Base-by-base conservation (phyloP, 2,113 vertebrate genomes). In the Serilophus lunatus region DNA sequence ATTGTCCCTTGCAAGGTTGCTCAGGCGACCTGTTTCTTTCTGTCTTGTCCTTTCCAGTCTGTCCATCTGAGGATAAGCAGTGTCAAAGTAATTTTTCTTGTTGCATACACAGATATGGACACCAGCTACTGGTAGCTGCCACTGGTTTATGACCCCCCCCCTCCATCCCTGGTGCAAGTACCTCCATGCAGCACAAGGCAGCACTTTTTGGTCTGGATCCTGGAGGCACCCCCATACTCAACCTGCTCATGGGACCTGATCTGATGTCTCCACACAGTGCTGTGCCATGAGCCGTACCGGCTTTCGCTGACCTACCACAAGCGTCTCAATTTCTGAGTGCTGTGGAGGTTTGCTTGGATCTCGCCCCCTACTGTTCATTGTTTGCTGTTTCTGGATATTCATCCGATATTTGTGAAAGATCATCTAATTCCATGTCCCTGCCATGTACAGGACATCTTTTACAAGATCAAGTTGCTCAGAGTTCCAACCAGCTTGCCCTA, bases 321-420 rank as follows among this genome's bases (percentile, higher is more conserved):
- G 18, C 28, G 18, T 25, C 19, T 59, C 26, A 8, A n/a, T 20
- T 0, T 0, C 17, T 45, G 40, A 23, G 13, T n/a, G 3, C 31
- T 18, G 53, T 53, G 31, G 15, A 49, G 10, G 19, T 79, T 51
- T 72, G n/a, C 44, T 61, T 35, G 18, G 23, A 26, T 42, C 4
- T 80, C 20, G 65, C 3, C 12, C 18, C 9, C 6, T 70, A 33
- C 5, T 14, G 20, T 59, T 80, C 13, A 15, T 12, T 54, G 20
- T 53, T 75, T 51, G 29, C 13, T 45, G 5, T 50, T 90, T 69
- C 35, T 61, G 54, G 26, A 36, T 74, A 36, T 82, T 93, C 68
- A 18, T 38, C 20, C 36, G 26, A 40, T 12, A 28, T 81, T 84
- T 74, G 25, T 47, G 45, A 9, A 47, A 69, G 29, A 16, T 53